phyloP scores from a whole-genome alignment of 2,797 vertebrate genomes.

The Molothrus ater region DNA sequence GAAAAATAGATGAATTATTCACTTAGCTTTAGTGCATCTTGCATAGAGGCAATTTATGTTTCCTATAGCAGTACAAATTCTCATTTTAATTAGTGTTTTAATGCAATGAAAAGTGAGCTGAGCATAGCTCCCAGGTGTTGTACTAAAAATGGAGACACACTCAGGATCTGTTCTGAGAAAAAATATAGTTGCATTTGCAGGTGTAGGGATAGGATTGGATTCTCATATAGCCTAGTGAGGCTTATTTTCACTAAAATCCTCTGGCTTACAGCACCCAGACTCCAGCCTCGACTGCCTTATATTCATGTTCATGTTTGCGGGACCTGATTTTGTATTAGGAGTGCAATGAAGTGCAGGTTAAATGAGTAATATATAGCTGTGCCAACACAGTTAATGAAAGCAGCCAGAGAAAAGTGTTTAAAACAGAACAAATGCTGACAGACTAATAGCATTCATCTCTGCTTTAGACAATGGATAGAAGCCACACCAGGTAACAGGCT shows the following conservation, averaged over 20 bases:
- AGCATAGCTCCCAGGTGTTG: conserved; percentile 12
- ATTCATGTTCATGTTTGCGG: conserved; percentile 27
- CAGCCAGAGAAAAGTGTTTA: conserved; percentile 45
- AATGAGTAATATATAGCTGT: conserved; percentile 62
- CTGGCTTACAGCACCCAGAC: neutral
- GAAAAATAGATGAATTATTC: conserved; percentile 51
- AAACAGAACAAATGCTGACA: conserved; percentile 49
- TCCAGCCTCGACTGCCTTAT: neutral
- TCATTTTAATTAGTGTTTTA: conserved; percentile 40
- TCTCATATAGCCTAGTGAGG: neutral
- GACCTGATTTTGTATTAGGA: conserved; percentile 35
- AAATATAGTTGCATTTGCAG: conserved; percentile 13
- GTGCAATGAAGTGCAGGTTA: conserved; percentile 58
- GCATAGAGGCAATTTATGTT: neutral
- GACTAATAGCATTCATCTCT: conserved; percentile 34
- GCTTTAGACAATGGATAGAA: conserved; percentile 26
- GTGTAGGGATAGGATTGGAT: neutral
- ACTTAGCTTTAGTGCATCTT: conserved; percentile 24
- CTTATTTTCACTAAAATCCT: neutral
- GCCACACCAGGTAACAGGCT: neutral
- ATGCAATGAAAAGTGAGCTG: neutral
- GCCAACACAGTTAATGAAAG: conserved; percentile 66
- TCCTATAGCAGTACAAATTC: neutral
- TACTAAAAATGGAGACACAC: conserved; percentile 20
- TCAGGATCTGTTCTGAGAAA: neutral